Conservation (phyloP, 2,888 invertebrate genomes). For the Atherix ibis region DNA sequence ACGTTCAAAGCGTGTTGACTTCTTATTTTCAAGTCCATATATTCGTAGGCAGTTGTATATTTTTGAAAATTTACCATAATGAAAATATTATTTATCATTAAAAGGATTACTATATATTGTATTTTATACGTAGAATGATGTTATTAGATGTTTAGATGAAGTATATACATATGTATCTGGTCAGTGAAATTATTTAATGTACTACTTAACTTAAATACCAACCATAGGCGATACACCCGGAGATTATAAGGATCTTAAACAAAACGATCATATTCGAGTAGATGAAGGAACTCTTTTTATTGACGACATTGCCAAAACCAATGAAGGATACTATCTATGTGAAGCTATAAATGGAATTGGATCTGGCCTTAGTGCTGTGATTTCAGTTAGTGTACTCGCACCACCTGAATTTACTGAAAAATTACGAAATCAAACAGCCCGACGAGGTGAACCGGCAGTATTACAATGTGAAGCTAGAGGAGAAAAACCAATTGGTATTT, state of each 20-base stretch:
- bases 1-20: no score
- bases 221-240: conserved; percentile 69
- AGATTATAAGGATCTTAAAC: conserved; percentile 84
- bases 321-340: conserved; percentile 89
- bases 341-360: conserved; percentile 94
- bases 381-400: conserved; percentile 87
- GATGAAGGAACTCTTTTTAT: conserved; percentile 88
- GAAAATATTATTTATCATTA: no score
- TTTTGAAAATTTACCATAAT: no score
- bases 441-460: conserved; percentile 79
- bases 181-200: no score
- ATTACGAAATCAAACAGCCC: conserved; percentile 77
- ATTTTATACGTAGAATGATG: no score
- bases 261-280: conserved; percentile 79
- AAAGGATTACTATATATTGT: no score
- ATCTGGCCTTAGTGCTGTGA: conserved; percentile 85
- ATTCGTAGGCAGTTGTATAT: no score
- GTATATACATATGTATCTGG: no score
- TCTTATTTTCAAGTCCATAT: no score
- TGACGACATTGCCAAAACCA: conserved; percentile 79
- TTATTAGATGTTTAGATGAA: no score
- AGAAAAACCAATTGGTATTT: conserved; percentile 85
- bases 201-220: no score
- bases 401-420: conserved; percentile 90
- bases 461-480: conserved; percentile 86